phyloP scores from a whole-genome alignment of 1,140 invertebrate genomes.

The Macrosteles quadrilineatus region DNA sequence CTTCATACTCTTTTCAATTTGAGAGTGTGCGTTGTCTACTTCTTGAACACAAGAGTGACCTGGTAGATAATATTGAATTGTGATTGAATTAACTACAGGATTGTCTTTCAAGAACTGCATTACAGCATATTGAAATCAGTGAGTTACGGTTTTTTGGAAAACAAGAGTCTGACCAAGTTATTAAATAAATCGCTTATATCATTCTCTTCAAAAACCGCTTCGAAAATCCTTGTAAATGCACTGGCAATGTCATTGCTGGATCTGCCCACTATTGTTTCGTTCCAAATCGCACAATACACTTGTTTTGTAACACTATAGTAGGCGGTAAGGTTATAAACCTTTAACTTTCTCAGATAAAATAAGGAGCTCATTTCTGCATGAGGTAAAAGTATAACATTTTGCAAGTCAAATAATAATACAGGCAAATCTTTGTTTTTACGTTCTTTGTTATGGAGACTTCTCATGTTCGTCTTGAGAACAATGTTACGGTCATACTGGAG shows the following conservation, averaged over 20 bases:
- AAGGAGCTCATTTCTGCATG: conserved; percentile 46
- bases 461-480: too few species aligned
- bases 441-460: too few species aligned
- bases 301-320: conserved; percentile 39
- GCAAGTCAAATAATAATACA: too few species aligned
- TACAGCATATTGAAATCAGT: conserved; percentile 40
- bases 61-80: conserved; percentile 43
- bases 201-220: conserved; percentile 33
- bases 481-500: too few species aligned
- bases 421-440: too few species aligned
- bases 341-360: too few species aligned
- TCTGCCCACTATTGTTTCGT: conserved; percentile 38
- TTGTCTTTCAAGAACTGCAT: conserved; percentile 37
- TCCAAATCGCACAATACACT: conserved; percentile 43
- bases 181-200: conserved; percentile 4
- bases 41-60: conserved; percentile 44
- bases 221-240: conserved; percentile 43
- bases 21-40: conserved; percentile 42
- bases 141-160: conserved; percentile 44
- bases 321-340: too few species aligned
- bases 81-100: conserved; percentile 34
- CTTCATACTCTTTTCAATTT: conserved; percentile 40
- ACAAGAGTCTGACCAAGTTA: conserved; percentile 43
- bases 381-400: too few species aligned
- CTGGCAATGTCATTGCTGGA: too few species aligned